phyloP scores from a whole-genome alignment of 1,140 invertebrate species.

The Stenopsyche tienmushanensis region DNA sequence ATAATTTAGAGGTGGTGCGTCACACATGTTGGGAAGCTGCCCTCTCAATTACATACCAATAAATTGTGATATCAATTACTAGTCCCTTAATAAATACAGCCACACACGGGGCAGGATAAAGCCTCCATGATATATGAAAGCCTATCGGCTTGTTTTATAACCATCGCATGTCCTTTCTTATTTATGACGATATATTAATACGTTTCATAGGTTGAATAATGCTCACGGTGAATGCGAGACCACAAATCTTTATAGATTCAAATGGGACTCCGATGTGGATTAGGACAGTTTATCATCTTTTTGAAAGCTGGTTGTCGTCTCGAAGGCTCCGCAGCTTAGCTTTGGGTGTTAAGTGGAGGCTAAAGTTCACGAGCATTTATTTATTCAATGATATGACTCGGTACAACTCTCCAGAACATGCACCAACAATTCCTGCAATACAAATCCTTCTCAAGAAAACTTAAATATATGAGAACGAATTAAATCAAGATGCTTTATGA shows the following conservation, averaged over 20 bases:
- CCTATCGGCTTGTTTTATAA: constrained; percentile 27
- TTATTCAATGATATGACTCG: too few species aligned
- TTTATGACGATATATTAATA: constrained; percentile 28
- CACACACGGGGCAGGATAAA: constrained; percentile 21
- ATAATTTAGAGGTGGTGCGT: neutral
- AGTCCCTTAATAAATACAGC: constrained; percentile 26
- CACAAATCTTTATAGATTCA: neutral
- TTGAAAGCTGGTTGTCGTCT: neutral
- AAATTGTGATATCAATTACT: constrained; percentile 34
- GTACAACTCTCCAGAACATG: too few species aligned
- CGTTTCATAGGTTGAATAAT: constrained; percentile 17
- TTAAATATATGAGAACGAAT: too few species aligned
- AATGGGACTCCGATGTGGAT: neutral
- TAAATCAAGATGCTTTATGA: too few species aligned
- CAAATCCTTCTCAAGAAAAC: too few species aligned
- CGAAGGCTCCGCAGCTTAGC: neutral
- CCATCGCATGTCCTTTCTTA: constrained; percentile 25
- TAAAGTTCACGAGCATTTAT: too few species aligned
- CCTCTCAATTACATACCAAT: neutral
- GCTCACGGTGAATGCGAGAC: neutral
- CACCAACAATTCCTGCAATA: too few species aligned
- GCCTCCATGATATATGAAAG: constrained; percentile 27
- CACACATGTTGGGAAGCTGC: neutral
- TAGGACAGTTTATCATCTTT: neutral
- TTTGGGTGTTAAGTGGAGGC: too few species aligned